These are phyloP conservation scores for Ochropacha duplaris DNA, from an alignment of 2,888 invertebrate genomes.

Conservation along the genomic window DNA sequence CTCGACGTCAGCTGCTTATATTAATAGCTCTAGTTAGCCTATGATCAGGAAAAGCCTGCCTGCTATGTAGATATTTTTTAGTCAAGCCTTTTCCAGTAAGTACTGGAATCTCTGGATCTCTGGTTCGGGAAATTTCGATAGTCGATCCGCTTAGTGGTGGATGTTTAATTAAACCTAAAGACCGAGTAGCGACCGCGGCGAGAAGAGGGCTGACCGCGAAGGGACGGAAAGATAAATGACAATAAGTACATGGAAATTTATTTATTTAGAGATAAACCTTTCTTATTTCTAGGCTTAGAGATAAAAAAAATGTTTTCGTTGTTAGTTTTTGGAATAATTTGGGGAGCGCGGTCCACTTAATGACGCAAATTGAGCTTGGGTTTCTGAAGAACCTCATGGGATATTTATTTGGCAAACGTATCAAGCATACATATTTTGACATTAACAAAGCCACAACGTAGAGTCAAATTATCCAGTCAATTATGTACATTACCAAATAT, in stretches of 20 bases:
- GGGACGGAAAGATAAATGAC: conserved; percentile 5
- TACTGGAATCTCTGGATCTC: neutral
- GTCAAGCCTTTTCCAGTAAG: conserved; percentile 10
- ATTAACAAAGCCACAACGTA: neutral
- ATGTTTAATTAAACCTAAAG: conserved; percentile 23
- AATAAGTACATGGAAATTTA: neutral
- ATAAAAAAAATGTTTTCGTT: neutral
- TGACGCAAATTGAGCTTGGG: too few relatives aligned
- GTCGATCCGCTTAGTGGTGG: conserved; percentile 19
- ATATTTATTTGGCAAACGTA: too few relatives aligned
- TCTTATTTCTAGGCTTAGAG: neutral
- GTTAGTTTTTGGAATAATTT: neutral
- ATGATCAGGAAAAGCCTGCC: too few relatives aligned
- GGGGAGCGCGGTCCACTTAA: too few relatives aligned
- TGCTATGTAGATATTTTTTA: too few relatives aligned
- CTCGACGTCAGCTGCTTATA: too few relatives aligned
- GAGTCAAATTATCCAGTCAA: neutral
- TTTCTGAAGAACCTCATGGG: too few relatives aligned
- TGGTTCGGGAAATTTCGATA: conserved; percentile 17
- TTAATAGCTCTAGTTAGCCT: too few relatives aligned
- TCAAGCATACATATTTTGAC: neutral
- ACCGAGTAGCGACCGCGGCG: conserved; percentile 14
- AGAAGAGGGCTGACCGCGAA: conserved; percentile 6
- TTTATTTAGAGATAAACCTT: neutral
- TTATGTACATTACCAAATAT: neutral